Base-by-base conservation (phyloP, 2,797 vertebrate genomes). In the Gambusia yucatana region DNA sequence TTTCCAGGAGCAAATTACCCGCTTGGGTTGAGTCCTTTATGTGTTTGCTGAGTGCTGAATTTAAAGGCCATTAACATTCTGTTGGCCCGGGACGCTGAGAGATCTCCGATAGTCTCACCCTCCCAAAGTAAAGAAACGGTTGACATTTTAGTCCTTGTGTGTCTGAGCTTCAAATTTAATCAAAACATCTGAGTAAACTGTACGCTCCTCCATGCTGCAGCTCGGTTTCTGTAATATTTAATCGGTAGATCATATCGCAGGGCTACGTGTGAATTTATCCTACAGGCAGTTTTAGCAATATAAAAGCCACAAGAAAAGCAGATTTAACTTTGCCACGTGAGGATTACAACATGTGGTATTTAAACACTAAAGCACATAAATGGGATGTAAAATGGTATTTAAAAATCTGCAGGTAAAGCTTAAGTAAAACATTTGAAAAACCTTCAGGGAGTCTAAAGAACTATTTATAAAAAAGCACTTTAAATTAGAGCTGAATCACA, bases 41-140 rank as follows among this genome's bases (percentile, higher is more conserved):
- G 87, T 90, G 91, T 93, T 93, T 93, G 91, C 91, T 89, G 86
- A 91, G 91, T 87, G 89, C 81, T 90, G 89, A 84, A 84, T 92
- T 90, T 88, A 92, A 92, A 92, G 86, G 81, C 82, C 77, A 90
- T 93, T 92, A 90, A 91, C 85, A 88, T 89, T 86, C 72, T 83
- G 78, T 86, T 85, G 78, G 85, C 73, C 86, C 82, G 78, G 83
- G 79, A 85, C 65, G 77, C 72, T 84, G 77, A 84, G 77, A 80
- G 77, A 79, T 87, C 73, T 77, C 59, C 7, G 43, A 77, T 76
- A 77, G 43, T 28, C 3, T 70, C 63, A 10, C 50, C 16, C 22
- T n/a, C 63, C 41, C 39, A 25, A 33, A 33, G 61, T 77, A 82
- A 81, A 69, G 86, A 83, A 79, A 84, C 71, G 75, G 79, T 87